Evolutionary conservation across 1,140 invertebrate genomes (phyloP), one percentile per base, ranked within the genome.

Genomic region (Reticulitermes speratus): DNA sequence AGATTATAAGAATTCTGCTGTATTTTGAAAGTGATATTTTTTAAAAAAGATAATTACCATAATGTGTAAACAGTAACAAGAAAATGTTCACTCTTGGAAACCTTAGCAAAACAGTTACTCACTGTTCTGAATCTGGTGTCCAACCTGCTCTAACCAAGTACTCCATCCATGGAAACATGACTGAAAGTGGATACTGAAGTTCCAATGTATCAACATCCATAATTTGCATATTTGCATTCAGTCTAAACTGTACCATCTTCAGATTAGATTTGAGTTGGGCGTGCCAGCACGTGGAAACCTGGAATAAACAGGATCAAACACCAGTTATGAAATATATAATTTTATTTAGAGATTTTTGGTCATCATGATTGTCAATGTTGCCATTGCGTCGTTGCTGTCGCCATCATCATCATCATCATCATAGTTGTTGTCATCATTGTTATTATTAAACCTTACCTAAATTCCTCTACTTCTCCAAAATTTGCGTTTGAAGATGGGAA

Each of bases 71-170:
- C 48, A 48, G 48, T 48, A 48, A 48, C 6, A 23, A 8, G 21
- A n/a, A 65, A 65, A 65, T 1, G 7, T 65, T 25, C 59, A 65
- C 59, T 23, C 12, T n/a, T 25, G n/a, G 55, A 11, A 75, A 9
- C 14, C 65, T 11, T 30, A 30, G 2, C 9, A 30, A 75, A 75
- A 84, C 12, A 81, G 32, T 30, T 30, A 93, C 95, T 94, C 92
- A 98, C 97, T 94, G 95, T 90, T 96, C 93, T 59, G 96, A 95
- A 90, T 97, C 95, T 3, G 97, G 96, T 0, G 96, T 97, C 98
- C 98, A 99, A 0, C 98, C 98, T 55, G 96, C 96, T 88, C 98
- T 93, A 1, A 98, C 96, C 87, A 99, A 93, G 91, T 99, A 99
- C 89, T 99, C 98, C 91, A 96, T 95, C 96, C 96, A 97, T 0